Evolutionary conservation across 2,888 invertebrate genomes (phyloP), one percentile per base, ranked within the genome.

Genomic region (Caenorhabditis imperialis): DNA sequence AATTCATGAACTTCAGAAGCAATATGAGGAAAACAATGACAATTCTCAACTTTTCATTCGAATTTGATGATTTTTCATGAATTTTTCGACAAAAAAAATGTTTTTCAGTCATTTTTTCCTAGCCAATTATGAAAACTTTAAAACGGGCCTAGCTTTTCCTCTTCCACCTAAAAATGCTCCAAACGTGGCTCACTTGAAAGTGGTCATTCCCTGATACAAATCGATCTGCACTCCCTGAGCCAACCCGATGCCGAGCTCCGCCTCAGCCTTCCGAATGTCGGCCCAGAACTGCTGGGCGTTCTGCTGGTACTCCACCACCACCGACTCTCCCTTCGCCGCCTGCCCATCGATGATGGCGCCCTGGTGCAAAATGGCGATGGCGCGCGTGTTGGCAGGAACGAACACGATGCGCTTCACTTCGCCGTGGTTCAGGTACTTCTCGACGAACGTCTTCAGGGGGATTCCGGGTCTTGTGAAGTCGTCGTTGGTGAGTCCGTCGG

Each of bases 201-300:
- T 60, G 10, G 75, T 73, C 73, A 81, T 70, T 62, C 77, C 78
- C 55, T 78, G 77, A 55, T 79, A 73, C 22, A 75, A 22, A 35
- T 79, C 67, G 27, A 82, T 78, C 35, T 61, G 67, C 2, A 81
- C 77, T 35, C 82, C 82, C 45, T 81, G 55, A n/a, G 67, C 14
- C 27, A 82, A 51, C 16, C 75, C 61, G 30, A 82, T 81, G 23
- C 82, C 82, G 12, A 82, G 45, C 27, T 69, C 76, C 0, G 67
- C 70, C 48, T 82, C 82, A 20, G 73, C 73, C 62, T 77, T 77
- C 16, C 82, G 54, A 27, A 82, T 60, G 38, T 81, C 82, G 0
- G 81, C 82, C 79, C 78, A 81, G 50, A 82, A 81, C 44, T 80
- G 73, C n/a, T 71, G 75, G 8, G 81, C 63, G 33, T 77, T 69